These are phyloP conservation scores for Perodicticus potto DNA, from an alignment of 2,797 vertebrate genomes.

Conservation along the genomic window DNA sequence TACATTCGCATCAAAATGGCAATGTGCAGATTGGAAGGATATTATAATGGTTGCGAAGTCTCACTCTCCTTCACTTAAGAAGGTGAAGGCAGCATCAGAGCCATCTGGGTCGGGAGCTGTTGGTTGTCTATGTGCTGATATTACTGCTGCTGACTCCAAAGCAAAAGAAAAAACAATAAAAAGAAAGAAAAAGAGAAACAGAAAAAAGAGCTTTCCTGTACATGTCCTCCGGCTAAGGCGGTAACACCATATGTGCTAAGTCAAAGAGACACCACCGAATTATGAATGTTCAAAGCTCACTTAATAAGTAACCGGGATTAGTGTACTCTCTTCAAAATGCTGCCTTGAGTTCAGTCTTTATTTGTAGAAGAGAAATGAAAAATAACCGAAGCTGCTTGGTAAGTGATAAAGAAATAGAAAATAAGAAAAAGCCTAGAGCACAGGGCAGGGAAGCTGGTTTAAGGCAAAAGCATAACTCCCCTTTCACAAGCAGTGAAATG, in stretches of 20 bases:
- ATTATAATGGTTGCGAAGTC: constrained; percentile 45
- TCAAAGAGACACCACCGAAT: constrained; percentile 6
- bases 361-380: constrained; percentile 56
- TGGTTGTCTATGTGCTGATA: constrained; percentile 17
- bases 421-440: neutral
- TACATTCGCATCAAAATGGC: constrained; percentile 69
- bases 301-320: constrained; percentile 55
- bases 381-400: constrained; percentile 39
- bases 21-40: constrained; percentile 18
- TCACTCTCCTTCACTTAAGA: constrained; percentile 33
- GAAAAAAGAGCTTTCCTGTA: neutral
- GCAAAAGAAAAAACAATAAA: neutral
- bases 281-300: neutral
- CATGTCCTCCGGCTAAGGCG: neutral
- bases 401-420: constrained; percentile 67
- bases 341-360: constrained; percentile 3
- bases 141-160: neutral
- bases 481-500: neutral
- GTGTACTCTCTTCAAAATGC: neutral
- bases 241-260: neutral
- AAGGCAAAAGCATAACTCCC: constrained; percentile 29
- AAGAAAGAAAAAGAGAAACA: neutral
- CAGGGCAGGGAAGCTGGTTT: neutral
- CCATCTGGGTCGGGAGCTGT: constrained; percentile 39
- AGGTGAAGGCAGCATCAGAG: neutral